Evolutionary conservation across 2,888 invertebrate genomes (phyloP).

Genomic region (Ptilodon capucinus): DNA sequence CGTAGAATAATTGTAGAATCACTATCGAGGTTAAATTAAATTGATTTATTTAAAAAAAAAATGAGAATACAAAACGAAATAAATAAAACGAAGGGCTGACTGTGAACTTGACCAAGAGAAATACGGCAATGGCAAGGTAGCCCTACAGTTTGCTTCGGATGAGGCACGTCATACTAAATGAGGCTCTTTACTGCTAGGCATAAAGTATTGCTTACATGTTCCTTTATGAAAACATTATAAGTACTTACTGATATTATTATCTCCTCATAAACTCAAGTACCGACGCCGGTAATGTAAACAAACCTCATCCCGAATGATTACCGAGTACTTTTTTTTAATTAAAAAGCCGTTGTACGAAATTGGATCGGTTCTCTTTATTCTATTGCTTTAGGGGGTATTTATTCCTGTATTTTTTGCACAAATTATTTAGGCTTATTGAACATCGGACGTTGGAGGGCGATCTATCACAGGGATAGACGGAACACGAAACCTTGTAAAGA

Average conservation of each 20-base stretch:
- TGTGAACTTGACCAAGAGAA: too few relatives aligned
- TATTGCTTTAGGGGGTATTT: conserved; percentile 46
- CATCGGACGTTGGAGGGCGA: conserved; percentile 58
- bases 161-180: too few relatives aligned
- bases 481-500: conserved; percentile 51
- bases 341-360: conserved; percentile 53
- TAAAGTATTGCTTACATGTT: too few relatives aligned
- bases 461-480: conserved; percentile 62
- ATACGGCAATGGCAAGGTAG: too few relatives aligned
- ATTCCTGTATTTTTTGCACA: conserved; percentile 59
- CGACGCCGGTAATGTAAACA: conserved; percentile 28
- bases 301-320: conserved; percentile 39
- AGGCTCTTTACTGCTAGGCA: too few relatives aligned
- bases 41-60: too few relatives aligned
- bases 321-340: conserved; percentile 48
- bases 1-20: too few relatives aligned
- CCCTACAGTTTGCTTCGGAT: too few relatives aligned
- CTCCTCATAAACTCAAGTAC: conserved; percentile 5
- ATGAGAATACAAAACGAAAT: too few relatives aligned
- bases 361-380: conserved; percentile 51
- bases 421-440: conserved; percentile 72
- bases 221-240: not conserved
- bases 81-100: too few relatives aligned
- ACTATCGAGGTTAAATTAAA: too few relatives aligned
- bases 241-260: conserved; percentile 8